Conservation (phyloP, 2,113 vertebrate genomes). For the Perognathus longimembris region DNA sequence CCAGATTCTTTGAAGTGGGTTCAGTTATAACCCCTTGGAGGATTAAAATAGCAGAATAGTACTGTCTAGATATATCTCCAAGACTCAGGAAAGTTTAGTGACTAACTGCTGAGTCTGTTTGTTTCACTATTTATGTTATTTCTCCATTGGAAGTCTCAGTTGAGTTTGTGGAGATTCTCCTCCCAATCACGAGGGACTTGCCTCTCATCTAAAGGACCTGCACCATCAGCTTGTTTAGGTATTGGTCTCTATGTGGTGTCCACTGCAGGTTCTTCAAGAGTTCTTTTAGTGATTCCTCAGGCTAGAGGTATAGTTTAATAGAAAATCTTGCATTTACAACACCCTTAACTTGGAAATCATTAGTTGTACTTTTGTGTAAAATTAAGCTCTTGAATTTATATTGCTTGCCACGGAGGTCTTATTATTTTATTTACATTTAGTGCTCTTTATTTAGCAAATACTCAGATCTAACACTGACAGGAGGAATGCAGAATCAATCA, state of each 20-base stretch:
- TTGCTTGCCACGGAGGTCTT: background rate
- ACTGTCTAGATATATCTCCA: background rate
- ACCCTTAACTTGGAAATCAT: background rate
- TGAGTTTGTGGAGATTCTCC: background rate
- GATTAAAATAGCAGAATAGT: background rate
- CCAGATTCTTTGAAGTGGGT: background rate
- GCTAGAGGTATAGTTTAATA: accelerated
- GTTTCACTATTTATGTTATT: background rate
- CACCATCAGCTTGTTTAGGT: background rate
- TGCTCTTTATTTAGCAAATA: background rate
- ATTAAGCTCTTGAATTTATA: background rate
- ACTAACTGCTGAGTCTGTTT: background rate
- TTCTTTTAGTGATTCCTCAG: accelerated
- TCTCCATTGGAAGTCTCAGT: background rate
- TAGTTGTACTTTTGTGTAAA: background rate
- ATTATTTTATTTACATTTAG: background rate
- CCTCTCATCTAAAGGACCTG: too few species aligned
- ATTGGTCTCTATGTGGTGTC: background rate
- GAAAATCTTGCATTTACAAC: accelerated
- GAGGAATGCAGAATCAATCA: background rate
- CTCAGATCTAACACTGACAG: background rate
- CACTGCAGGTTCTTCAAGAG: background rate
- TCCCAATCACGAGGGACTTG: too few species aligned
- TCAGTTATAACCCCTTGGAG: background rate
- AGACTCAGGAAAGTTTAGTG: background rate